Percentiles rank a stretch among this genome's conserved stretches.
Conservation (phyloP, 53 echinoderm and acorn worm species). For the Zoroaster sp. region DNA sequence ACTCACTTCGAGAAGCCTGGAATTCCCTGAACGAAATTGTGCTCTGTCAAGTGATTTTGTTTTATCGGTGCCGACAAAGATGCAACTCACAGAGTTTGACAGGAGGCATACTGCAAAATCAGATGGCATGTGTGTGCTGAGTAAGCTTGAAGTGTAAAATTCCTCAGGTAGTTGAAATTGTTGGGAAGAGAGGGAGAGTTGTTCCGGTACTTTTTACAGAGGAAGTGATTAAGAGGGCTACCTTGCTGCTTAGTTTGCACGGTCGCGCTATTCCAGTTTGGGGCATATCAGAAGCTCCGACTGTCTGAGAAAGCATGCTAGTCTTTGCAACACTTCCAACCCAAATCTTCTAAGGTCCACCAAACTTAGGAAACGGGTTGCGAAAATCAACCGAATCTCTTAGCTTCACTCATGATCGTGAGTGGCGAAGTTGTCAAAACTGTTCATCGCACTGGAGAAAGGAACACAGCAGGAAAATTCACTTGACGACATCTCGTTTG, state of each 20-base stretch:
- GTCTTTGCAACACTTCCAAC: conserved; percentile 40
- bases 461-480: conserved; percentile 64
- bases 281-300: conserved; percentile 44
- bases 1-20: background rate
- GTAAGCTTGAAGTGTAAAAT: conserved; percentile 46
- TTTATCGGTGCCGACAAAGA: conserved; percentile 61
- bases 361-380: conserved; percentile 65
- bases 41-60: conserved; percentile 59
- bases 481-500: conserved; percentile 52
- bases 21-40: background rate
- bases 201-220: conserved; percentile 68
- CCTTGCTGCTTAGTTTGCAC: conserved; percentile 65
- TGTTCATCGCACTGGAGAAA: conserved; percentile 68
- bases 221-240: conserved; percentile 32
- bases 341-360: conserved; percentile 63
- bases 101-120: conserved; percentile 9
- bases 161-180: conserved; percentile 55
- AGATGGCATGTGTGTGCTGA: conserved; percentile 48
- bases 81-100: conserved; percentile 25
- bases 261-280: conserved; percentile 37
- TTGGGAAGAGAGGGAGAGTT: conserved; percentile 61
- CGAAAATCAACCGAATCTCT: conserved; percentile 61
- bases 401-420: conserved; percentile 56
- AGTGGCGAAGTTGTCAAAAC: conserved; percentile 69
- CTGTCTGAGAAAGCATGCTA: conserved; percentile 54